Conservation (phyloP, 2,888 invertebrate species). For the Pteria penguin region DNA sequence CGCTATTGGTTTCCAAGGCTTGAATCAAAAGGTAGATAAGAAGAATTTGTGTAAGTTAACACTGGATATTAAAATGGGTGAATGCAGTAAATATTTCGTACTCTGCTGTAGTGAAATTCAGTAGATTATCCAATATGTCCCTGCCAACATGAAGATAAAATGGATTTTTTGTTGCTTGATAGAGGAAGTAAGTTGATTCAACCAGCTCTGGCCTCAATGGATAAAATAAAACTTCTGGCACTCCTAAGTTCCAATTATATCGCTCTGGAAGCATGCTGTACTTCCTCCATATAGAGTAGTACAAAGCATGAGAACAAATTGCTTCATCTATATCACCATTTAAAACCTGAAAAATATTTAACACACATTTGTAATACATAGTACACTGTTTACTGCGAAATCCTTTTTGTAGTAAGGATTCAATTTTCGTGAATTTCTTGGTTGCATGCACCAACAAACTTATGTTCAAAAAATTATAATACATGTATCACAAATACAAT, state of each 20-base stretch:
- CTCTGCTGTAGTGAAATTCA: constrained; percentile 82
- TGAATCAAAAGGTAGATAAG: too few species aligned
- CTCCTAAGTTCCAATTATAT: constrained; percentile 80
- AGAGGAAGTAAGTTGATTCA: constrained; percentile 85
- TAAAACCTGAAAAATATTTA: constrained; percentile 80
- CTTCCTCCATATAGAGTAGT: constrained; percentile 84
- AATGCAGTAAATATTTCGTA: too few species aligned
- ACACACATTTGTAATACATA: too few species aligned
- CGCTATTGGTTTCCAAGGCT: too few species aligned
- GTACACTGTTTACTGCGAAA: too few species aligned
- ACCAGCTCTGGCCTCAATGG: constrained; percentile 85
- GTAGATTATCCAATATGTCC: constrained; percentile 83
- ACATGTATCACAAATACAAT: too few species aligned
- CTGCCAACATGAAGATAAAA: constrained; percentile 85
- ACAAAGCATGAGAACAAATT: constrained; percentile 84
- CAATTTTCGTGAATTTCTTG: too few species aligned
- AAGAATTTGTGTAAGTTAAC: too few species aligned
- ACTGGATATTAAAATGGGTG: too few species aligned
- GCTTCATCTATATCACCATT: constrained; percentile 85
- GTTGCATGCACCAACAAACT: too few species aligned
- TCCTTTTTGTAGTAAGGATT: too few species aligned
- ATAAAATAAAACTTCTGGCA: constrained; percentile 84
- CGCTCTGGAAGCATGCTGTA: constrained; percentile 82
- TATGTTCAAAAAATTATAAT: too few species aligned
- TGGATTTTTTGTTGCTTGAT: constrained; percentile 84